Evolutionary conservation across 2,888 invertebrate species (phyloP).

Genomic region (Eupeodes luniger): DNA sequence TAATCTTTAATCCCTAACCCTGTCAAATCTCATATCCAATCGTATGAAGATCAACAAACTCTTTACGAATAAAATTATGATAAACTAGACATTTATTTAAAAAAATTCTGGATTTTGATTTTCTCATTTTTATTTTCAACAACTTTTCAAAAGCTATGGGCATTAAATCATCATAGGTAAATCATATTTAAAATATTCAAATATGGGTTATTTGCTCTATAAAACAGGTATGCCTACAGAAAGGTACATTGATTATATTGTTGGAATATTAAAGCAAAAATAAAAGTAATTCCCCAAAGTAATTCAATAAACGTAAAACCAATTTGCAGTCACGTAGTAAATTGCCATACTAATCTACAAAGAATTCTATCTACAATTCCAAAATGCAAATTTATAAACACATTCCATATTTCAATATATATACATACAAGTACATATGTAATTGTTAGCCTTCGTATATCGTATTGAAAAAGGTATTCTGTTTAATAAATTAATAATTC

Average conservation of each 20-base stretch:
- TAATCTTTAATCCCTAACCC: no score
- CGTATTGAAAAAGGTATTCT: not conserved
- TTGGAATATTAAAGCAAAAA: constrained; percentile 1
- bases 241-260: not conserved
- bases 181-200: not conserved
- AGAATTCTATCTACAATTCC: not conserved
- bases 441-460: constrained; percentile 1
- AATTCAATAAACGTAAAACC: constrained; percentile 1
- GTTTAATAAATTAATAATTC: constrained; percentile 16
- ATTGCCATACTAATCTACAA: constrained; percentile 9
- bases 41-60: no score
- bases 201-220: constrained; percentile 2
- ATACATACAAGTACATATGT: not conserved
- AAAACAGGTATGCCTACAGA: not conserved
- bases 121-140: no score
- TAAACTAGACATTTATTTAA: no score
- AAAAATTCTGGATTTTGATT: no score
- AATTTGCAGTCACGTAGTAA: constrained; percentile 33
- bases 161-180: not conserved
- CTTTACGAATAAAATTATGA: no score
- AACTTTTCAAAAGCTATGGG: no score
- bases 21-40: no score
- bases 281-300: constrained; percentile 31
- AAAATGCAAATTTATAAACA: constrained; percentile 23
- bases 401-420: constrained; percentile 22